phyloP scores from a whole-genome alignment of 2,888 invertebrate species.

The Hypselothyrea guttata region DNA sequence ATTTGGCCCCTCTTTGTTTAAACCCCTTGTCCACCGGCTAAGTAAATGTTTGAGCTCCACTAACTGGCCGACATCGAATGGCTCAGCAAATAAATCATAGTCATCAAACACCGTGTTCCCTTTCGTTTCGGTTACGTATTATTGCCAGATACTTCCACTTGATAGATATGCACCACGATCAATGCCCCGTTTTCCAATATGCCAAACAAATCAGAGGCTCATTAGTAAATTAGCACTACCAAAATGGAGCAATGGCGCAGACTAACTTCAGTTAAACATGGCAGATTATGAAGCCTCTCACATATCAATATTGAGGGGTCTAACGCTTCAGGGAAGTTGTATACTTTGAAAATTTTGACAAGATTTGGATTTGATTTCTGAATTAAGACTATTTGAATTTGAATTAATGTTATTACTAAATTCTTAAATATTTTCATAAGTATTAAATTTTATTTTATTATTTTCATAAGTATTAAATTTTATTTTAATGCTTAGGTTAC shows the following conservation, averaged over 20 bases:
- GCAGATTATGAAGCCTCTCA: slow-evolving; percentile 12
- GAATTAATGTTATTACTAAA: too few relatives aligned
- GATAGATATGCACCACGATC: slow-evolving; percentile 26
- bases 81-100: slow-evolving; percentile 55
- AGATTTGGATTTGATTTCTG: too few relatives aligned
- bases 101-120: slow-evolving; percentile 36
- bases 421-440: too few relatives aligned
- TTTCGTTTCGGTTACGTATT: slow-evolving; percentile 30
- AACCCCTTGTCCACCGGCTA: slow-evolving; percentile 9
- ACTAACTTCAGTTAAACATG: not conserved
- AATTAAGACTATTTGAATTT: too few relatives aligned
- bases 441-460: too few relatives aligned
- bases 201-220: slow-evolving; percentile 71
- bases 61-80: slow-evolving; percentile 44
- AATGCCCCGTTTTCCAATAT: slow-evolving; percentile 27
- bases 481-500: too few relatives aligned
- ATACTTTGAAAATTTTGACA: too few relatives aligned
- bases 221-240: slow-evolving; percentile 77
- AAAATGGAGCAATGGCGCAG: slow-evolving; percentile 31
- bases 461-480: too few relatives aligned
- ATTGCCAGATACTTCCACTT: slow-evolving; percentile 35
- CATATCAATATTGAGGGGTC: too few relatives aligned
- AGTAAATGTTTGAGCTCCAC: slow-evolving; percentile 45
- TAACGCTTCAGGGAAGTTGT: too few relatives aligned
- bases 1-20: not conserved